phyloP scores from a whole-genome alignment of 2,797 vertebrate species.

The Margarornis squamiger region DNA sequence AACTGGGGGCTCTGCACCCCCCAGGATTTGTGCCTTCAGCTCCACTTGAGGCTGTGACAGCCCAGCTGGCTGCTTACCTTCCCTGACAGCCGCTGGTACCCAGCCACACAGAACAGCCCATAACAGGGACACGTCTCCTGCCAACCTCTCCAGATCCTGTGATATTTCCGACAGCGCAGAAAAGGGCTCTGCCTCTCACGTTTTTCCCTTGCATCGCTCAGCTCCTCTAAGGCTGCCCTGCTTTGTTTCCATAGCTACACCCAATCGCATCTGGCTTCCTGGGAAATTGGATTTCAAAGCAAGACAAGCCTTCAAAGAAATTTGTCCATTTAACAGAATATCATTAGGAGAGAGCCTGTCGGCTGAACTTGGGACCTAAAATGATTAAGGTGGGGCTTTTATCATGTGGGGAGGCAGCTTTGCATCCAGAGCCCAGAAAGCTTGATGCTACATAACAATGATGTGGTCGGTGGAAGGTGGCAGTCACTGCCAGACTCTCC shows the following conservation, averaged over 20 bases:
- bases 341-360: slow-evolving; percentile 69
- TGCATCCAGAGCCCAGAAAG: not conserved
- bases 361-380: slow-evolving; percentile 65
- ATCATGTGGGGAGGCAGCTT: slow-evolving; percentile 62
- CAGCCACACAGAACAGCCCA: slow-evolving; percentile 61
- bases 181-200: slow-evolving; percentile 28
- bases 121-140: slow-evolving; percentile 50
- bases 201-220: slow-evolving; percentile 53
- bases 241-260: slow-evolving; percentile 78
- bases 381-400: slow-evolving; percentile 63
- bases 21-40: slow-evolving; percentile 24
- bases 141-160: slow-evolving; percentile 63
- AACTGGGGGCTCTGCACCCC: not conserved
- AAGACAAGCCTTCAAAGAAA: slow-evolving; percentile 79
- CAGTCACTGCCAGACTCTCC: not conserved
- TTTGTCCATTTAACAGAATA: slow-evolving; percentile 80
- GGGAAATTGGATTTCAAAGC: slow-evolving; percentile 78
- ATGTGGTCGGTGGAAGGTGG: slow-evolving; percentile 35
- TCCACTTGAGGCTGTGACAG: slow-evolving; percentile 12
- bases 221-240: slow-evolving; percentile 56
- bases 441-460: not conserved
- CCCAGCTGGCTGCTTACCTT: slow-evolving; percentile 56
- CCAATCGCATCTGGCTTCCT: slow-evolving; percentile 73
- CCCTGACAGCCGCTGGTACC: slow-evolving; percentile 55
- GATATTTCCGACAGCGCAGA: slow-evolving; percentile 58